Evolutionary conservation across 2,113 vertebrate genomes (phyloP).

Genomic region (Thymallus thymallus): DNA sequence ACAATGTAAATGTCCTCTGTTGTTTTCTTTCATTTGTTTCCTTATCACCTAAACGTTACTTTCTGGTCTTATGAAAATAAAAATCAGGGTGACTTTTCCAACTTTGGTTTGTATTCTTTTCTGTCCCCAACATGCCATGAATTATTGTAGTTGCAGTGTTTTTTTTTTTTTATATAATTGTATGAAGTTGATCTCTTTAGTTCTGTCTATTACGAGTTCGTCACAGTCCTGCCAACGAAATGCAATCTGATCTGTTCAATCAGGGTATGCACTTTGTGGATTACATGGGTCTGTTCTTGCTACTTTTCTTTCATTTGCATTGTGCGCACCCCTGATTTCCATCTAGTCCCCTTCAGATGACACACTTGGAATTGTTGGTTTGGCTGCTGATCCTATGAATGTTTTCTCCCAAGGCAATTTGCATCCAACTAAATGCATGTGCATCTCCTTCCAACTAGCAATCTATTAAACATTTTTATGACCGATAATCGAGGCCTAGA

Average conservation of each 20-base stretch:
- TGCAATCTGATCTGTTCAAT: background rate
- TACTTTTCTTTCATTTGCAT: slow-evolving; percentile 22
- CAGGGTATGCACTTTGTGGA: background rate
- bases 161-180: background rate
- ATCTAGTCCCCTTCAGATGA: slow-evolving; percentile 38
- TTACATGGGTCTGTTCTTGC: background rate
- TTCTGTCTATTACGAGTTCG: too few relatives aligned
- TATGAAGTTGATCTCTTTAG: background rate
- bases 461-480: background rate
- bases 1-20: slow-evolving; percentile 78
- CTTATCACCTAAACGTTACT: slow-evolving; percentile 75
- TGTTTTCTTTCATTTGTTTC: slow-evolving; percentile 55
- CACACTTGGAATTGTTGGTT: slow-evolving; percentile 10
- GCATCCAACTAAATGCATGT: slow-evolving; percentile 25
- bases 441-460: slow-evolving; percentile 43
- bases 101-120: slow-evolving; percentile 11
- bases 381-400: slow-evolving; percentile 12
- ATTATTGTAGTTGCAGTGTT: too few relatives aligned
- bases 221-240: too few relatives aligned
- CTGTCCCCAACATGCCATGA: too few relatives aligned
- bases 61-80: slow-evolving; percentile 88
- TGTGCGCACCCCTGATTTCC: slow-evolving; percentile 45
- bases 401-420: slow-evolving; percentile 12
- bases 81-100: slow-evolving; percentile 84
- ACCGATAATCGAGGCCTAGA: background rate